A percentile compares a stretch with the other conserved stretches of the same genome.
phyloP scores from a whole-genome alignment of 2,888 invertebrate species.

The Globia sparganii region DNA sequence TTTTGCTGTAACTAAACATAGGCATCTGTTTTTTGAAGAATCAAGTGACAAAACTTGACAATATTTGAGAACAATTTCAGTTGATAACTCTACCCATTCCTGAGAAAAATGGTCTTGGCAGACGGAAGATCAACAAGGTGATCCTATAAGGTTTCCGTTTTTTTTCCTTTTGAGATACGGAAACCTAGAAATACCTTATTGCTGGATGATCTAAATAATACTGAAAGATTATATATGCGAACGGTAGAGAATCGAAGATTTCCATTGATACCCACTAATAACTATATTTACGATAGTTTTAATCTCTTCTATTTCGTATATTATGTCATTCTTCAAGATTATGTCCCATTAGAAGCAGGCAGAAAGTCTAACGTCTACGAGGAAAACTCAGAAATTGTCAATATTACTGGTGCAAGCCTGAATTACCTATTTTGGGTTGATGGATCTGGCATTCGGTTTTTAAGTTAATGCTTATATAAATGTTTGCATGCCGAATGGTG shows the following conservation, averaged over 20 bases:
- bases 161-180: background rate
- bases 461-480: too few relatives aligned
- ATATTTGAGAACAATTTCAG: background rate
- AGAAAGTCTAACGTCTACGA: conserved; percentile 6
- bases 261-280: background rate
- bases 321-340: background rate
- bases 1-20: background rate
- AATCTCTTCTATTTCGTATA: too few relatives aligned
- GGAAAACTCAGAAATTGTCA: background rate
- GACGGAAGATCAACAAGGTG: background rate
- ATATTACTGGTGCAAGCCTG: background rate
- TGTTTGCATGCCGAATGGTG: too few relatives aligned
- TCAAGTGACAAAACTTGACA: background rate
- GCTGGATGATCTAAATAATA: background rate
- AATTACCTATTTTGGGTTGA: too few relatives aligned
- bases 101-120: background rate
- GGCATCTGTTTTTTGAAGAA: background rate
- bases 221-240: background rate
- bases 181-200: background rate
- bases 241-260: background rate
- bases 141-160: background rate
- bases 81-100: background rate
- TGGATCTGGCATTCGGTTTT: too few relatives aligned
- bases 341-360: background rate
- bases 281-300: too few relatives aligned